Base-by-base conservation (phyloP, 2,888 invertebrate genomes). In the Drosophila prolongata region DNA sequence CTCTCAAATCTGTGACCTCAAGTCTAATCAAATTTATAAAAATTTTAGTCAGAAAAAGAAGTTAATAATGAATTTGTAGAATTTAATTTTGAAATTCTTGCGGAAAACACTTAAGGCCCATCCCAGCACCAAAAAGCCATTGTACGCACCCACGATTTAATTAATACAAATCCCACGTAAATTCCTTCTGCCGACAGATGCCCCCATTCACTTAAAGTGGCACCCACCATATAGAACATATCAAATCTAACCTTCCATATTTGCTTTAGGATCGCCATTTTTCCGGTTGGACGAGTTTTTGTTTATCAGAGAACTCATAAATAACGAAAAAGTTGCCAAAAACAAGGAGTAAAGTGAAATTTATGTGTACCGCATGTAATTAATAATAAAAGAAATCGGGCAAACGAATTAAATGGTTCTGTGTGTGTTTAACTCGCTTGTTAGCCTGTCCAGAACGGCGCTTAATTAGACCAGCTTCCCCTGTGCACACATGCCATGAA, bases 381-480 rank as follows among this genome's bases (percentile, higher is more conserved):
- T 72, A 85, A 82, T 81, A 79, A 69, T 74, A 67, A 76, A 76
- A 65, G 60, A 71, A 81, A 70, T 73, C 53, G 43, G 43, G 53
- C 65, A 56, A 58, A 62, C 50, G 77, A 77, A 66, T 64, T 58
- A 62, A 69, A 64, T 59, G 54, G 46, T 55, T 55, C 49, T 60
- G 40, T 54, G 73, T 55, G 46, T 52, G 66, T 35, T 59, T 59
- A 67, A 19, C 61, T 44, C 38, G 52, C 59, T 46, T 67, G 61
- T 56, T 66, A 56, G 57, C 71, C 58, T 54, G 74, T 49, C 50
- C 54, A 44, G 55, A 68, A 75, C 79, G 50, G 44, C 56, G 42
- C 49, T 24, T 79, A 79, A 85, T 85, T 82, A 75, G 75, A 55
- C 49, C 69, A 71, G 35, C 50, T 52, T 9, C 30, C 34, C 40